phyloP scores from a whole-genome alignment of 2,888 invertebrate genomes.

The Rhorus exstirpatorius region DNA sequence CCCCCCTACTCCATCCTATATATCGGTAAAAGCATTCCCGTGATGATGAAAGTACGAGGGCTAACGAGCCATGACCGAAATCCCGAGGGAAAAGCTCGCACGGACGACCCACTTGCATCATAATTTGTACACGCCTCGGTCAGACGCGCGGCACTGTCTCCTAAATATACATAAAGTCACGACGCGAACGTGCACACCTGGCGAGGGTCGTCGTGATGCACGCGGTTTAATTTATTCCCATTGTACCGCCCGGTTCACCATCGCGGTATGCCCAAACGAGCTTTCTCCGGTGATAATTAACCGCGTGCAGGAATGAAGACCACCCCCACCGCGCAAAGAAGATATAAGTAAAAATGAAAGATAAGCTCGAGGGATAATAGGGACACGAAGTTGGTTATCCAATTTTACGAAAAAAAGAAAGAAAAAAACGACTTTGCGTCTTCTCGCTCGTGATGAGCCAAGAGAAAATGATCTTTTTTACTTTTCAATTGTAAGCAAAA shows the following conservation, averaged over 20 bases:
- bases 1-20: neutral
- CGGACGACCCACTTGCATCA: constrained; percentile 66
- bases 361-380: neutral
- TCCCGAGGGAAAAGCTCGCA: constrained; percentile 46
- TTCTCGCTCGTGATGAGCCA: too few species aligned
- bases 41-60: constrained; percentile 39
- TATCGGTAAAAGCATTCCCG: constrained; percentile 49
- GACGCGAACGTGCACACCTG: constrained; percentile 41
- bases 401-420: too few species aligned
- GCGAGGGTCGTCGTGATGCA: constrained; percentile 7
- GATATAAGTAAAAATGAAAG: constrained; percentile 20
- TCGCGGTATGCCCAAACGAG: constrained; percentile 49
- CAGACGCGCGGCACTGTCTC: constrained; percentile 22
- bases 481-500: too few species aligned
- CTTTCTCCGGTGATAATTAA: constrained; percentile 64
- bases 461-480: too few species aligned
- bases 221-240: constrained; percentile 62
- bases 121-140: constrained; percentile 62
- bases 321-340: neutral
- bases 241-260: constrained; percentile 43
- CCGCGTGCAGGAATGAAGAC: constrained; percentile 25
- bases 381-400: constrained; percentile 3
- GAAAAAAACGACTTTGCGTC: too few species aligned
- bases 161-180: neutral
- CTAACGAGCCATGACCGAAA: constrained; percentile 58